Evolutionary conservation across 1,140 invertebrate genomes (phyloP), one percentile per base, ranked within the genome.

Genomic region (Papilio machaon): DNA sequence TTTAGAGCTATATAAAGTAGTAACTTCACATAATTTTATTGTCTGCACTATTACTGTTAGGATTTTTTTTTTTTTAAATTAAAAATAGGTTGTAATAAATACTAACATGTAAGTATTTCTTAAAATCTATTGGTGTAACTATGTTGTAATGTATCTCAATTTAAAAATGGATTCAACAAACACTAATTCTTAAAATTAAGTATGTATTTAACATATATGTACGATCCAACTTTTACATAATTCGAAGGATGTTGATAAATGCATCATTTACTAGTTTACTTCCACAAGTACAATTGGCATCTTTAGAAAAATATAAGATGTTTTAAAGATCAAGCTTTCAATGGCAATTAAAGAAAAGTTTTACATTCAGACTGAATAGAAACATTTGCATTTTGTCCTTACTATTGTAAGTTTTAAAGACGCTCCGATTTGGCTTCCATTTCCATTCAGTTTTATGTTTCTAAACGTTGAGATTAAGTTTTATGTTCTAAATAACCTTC

Each of bases 331-430:
- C 64, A 70, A 70, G 2, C 38, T 70, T 70, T 70, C 11, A 70
- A 70, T 70, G 64, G 64, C 30, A 70, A 70, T 70, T 70, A 70
- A 70, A 70, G 64, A 70, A 35, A 70, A 70, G 23, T 70, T 70
- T 6, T 70, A 23, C 64, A 70, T 70, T 70, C 30, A 70, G 64
- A 35, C 30, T 70, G 64, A 70, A 23, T 70, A 30, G 30, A 70
- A 70, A 15, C 64, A 38, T 70, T 70, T 70, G 64, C 64, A 70
- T 30, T 70, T 64, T 70, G 64, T 70, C 13, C 64, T 15, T 70
- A 70, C 64, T 70, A 70, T 70, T 70, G 64, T 70, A 35, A 64
- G 23, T 64, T 64, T 64, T 35, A 64, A 70, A 13, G 64, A 35
- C 64, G 64, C 64, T 30, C 30, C 19, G 23, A 64, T 64, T 64